Conservation (phyloP, 2,113 vertebrate genomes). For the Hippocampus guttulatus region DNA sequence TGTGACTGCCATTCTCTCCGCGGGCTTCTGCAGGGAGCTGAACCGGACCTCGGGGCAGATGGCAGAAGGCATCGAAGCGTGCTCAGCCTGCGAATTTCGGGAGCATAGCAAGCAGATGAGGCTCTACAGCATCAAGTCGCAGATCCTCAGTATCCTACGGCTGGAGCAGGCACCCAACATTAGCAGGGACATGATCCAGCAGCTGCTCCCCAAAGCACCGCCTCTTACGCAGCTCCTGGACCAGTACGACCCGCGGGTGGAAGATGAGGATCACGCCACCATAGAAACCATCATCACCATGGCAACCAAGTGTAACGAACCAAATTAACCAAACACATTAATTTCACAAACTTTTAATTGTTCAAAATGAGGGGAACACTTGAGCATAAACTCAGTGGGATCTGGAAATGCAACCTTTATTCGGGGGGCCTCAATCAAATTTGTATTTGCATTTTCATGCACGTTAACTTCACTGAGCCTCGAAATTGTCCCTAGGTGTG, state of each 20-base stretch:
- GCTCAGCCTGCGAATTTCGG: conserved; percentile 88
- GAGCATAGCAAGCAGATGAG: conserved; percentile 92
- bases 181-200: conserved; percentile 92
- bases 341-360: not conserved
- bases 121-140: conserved; percentile 93
- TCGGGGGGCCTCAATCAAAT: not conserved
- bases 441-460: not conserved
- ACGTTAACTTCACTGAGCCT: not conserved
- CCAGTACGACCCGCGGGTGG: conserved; percentile 88
- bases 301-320: conserved; percentile 87
- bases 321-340: not conserved
- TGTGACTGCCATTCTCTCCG: conserved; percentile 75
- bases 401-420: not conserved
- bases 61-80: conserved; percentile 80
- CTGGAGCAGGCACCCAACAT: conserved; percentile 95
- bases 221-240: conserved; percentile 91
- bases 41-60: conserved; percentile 72
- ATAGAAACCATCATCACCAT: conserved; percentile 97
- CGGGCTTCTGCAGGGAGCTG: conserved; percentile 72
- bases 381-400: not conserved
- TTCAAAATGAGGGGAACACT: not conserved
- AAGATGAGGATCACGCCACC: conserved; percentile 88
- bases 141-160: conserved; percentile 94
- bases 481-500: not conserved
- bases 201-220: conserved; percentile 92